Evolutionary conservation across 2,797 vertebrate genomes (phyloP).

Genomic region (Phrynocephalus guinanensis): DNA sequence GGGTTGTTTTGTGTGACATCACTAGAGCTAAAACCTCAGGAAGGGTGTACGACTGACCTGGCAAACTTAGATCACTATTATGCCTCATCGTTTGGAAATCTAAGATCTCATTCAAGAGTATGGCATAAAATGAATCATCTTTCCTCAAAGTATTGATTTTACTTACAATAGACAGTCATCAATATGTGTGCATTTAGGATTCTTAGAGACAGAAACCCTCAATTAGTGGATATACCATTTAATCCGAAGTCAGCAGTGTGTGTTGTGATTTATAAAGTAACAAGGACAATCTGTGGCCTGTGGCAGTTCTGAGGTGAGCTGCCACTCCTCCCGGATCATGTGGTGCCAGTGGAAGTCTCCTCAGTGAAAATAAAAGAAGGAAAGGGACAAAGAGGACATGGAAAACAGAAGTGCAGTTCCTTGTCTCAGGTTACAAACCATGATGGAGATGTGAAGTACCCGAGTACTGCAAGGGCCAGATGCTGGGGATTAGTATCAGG

Average conservation of each 20-base stretch:
- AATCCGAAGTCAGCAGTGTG: neutral
- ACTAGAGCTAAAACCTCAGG: no score
- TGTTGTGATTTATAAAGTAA: neutral
- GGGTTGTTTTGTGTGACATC: no score
- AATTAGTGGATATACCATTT: constrained; percentile 10
- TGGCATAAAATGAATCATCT: neutral
- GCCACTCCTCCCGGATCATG: no score
- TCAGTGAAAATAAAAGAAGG: neutral
- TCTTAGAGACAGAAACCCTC: neutral
- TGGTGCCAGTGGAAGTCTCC: neutral
- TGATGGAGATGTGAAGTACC: no score
- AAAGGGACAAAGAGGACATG: neutral
- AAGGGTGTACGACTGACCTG: no score
- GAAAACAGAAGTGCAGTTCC: neutral
- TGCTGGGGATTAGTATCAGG: no score
- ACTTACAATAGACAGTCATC: neutral
- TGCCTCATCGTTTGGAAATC: neutral
- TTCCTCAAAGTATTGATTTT: neutral
- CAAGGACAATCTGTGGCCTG: neutral
- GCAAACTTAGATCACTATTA: neutral
- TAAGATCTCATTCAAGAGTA: neutral
- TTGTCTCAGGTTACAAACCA: neutral
- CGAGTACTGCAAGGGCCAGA: no score
- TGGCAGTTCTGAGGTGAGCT: no score
- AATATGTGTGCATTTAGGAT: neutral